These are phyloP conservation scores for Bicyclus anynana DNA, from an alignment of 1,140 invertebrate species.

Conservation along the genomic window DNA sequence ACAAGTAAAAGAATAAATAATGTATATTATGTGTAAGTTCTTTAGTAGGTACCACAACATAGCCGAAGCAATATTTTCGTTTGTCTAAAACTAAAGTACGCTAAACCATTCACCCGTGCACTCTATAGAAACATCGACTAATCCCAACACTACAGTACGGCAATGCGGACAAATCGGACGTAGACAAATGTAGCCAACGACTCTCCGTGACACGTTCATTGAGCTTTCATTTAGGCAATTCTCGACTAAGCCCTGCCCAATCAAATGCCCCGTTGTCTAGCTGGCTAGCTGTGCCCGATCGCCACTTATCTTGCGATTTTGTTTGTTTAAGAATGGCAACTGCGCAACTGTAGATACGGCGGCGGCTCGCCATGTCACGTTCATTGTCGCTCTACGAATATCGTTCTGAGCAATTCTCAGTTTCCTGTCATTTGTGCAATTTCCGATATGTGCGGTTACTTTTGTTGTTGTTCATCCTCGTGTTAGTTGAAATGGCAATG, in stretches of 20 bases:
- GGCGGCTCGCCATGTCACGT: conserved; percentile 4
- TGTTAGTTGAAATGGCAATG: too few relatives aligned
- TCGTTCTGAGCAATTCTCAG: neutral
- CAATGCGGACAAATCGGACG: conserved; percentile 68
- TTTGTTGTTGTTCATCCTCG: neutral
- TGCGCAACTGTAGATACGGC: neutral
- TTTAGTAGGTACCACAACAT: too few relatives aligned
- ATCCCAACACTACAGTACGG: conserved; percentile 43
- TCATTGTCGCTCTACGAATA: neutral
- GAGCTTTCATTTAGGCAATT: conserved; percentile 72
- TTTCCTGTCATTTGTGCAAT: too few relatives aligned
- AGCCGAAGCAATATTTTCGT: too few relatives aligned
- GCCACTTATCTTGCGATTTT: conserved; percentile 9
- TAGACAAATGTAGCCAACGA: conserved; percentile 64
- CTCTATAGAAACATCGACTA: conserved; percentile 13
- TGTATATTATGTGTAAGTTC: too few relatives aligned
- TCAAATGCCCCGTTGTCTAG: conserved; percentile 42
- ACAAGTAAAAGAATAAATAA: too few relatives aligned
- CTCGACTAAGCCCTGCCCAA: conserved; percentile 65
- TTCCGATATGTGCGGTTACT: neutral
- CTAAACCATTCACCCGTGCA: neutral
- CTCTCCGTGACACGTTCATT: conserved; percentile 68
- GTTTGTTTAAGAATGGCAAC: neutral
- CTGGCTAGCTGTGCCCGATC: conserved; percentile 44
- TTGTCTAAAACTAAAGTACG: too few relatives aligned